Conservation (phyloP, 2,113 vertebrate species). For the Epinephelus lanceolatus region DNA sequence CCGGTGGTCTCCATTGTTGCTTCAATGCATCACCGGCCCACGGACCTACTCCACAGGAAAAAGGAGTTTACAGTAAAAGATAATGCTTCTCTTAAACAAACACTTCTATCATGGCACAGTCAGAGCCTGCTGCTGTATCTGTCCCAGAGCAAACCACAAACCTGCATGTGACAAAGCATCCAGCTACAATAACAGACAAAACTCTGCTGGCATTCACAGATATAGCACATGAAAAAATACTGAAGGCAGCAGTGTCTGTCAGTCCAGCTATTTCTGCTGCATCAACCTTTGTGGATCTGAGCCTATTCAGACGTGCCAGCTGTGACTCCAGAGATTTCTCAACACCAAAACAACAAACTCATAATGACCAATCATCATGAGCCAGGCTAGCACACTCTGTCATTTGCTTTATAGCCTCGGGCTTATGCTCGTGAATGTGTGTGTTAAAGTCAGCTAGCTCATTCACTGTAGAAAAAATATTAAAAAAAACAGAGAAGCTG, state of each 20-base stretch:
- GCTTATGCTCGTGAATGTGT: not conserved
- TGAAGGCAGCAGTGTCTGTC: slow-evolving; percentile 40
- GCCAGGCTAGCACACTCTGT: slow-evolving; percentile 13
- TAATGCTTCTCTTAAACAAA: not conserved
- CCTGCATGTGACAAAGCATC: slow-evolving; percentile 5
- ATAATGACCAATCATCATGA: not conserved
- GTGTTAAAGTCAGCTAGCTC: not conserved
- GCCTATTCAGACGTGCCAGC: slow-evolving; percentile 66
- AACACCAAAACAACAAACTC: slow-evolving; percentile 56
- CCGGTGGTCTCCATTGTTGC: slow-evolving; percentile 84
- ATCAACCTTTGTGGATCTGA: slow-evolving; percentile 53
- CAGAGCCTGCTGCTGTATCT: not conserved
- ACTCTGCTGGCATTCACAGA: slow-evolving; percentile 27
- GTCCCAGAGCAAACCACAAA: not conserved
- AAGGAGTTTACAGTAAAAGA: not conserved
- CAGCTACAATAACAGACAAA: slow-evolving; percentile 3
- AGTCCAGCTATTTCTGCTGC: slow-evolving; percentile 63
- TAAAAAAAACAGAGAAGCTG: not conserved
- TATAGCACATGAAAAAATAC: slow-evolving; percentile 29
- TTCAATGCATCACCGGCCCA: slow-evolving; percentile 57
- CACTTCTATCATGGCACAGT: no score
- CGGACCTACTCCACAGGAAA: slow-evolving; percentile 13
- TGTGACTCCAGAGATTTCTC: slow-evolving; percentile 64
- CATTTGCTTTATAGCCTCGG: not conserved
- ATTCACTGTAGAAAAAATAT: not conserved